Evolutionary conservation across 2,888 invertebrate genomes (phyloP).

Genomic region (Yponomeuta cagnagella): DNA sequence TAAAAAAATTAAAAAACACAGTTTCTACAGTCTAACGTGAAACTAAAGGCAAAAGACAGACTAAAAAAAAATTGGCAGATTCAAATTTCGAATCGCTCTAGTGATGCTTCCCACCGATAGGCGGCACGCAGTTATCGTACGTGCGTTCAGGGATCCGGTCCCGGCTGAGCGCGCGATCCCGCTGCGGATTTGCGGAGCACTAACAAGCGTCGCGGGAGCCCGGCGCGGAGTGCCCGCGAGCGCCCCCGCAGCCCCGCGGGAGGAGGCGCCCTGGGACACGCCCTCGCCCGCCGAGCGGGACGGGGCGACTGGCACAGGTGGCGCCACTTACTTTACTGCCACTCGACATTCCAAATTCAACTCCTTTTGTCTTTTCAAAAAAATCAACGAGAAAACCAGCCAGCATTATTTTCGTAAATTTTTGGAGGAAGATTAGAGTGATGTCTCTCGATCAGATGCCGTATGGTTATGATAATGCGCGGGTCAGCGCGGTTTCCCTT

Average conservation of each 20-base stretch:
- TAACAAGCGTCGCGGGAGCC: slow-evolving; percentile 75
- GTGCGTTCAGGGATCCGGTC: slow-evolving; percentile 68
- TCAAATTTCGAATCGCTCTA: neutral
- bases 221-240: slow-evolving; percentile 69
- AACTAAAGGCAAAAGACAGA: neutral
- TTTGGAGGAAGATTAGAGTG: slow-evolving; percentile 17
- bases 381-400: slow-evolving; percentile 14
- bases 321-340: slow-evolving; percentile 51
- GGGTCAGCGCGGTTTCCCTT: slow-evolving; percentile 44
- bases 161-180: slow-evolving; percentile 74
- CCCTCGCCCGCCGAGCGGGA: slow-evolving; percentile 75
- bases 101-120: neutral
- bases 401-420: slow-evolving; percentile 26
- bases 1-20: neutral
- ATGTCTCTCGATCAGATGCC: neutral
- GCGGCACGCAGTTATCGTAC: slow-evolving; percentile 47
- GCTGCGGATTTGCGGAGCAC: slow-evolving; percentile 74
- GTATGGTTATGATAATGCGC: slow-evolving; percentile 13
- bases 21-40: neutral
- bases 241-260: slow-evolving; percentile 72
- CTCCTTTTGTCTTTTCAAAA: slow-evolving; percentile 18
- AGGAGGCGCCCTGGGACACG: slow-evolving; percentile 74
- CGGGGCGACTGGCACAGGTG: slow-evolving; percentile 53
- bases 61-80: neutral
- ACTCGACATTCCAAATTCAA: slow-evolving; percentile 25